Conservation (phyloP, 2,113 vertebrate genomes). For the Mirza zaza region DNA sequence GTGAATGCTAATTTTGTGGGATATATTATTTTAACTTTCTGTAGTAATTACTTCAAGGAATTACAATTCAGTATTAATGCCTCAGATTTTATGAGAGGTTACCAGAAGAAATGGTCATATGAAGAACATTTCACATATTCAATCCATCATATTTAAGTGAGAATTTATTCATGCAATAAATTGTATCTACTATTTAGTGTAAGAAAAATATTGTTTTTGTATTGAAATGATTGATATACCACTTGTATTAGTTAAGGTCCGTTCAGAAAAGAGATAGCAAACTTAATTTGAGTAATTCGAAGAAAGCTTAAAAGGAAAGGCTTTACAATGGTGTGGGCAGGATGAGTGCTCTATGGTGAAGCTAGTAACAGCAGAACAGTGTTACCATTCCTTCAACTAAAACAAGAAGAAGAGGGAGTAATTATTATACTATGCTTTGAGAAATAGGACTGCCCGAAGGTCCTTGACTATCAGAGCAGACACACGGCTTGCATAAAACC, state of each 20-base stretch:
- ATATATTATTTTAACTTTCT: background rate
- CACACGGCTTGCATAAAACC: background rate
- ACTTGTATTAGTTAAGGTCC: background rate
- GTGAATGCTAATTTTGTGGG: background rate
- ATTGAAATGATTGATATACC: background rate
- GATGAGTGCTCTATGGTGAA: background rate
- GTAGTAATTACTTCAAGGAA: background rate
- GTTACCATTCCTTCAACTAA: background rate
- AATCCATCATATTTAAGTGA: background rate
- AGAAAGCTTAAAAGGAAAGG: background rate
- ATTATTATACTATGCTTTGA: background rate
- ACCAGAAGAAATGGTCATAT: background rate
- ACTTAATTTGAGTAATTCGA: background rate
- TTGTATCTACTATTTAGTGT: background rate
- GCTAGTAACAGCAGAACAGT: too few relatives aligned
- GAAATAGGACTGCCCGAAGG: background rate
- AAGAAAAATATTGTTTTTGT: background rate
- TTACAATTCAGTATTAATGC: background rate
- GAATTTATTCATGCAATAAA: background rate
- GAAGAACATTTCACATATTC: background rate
- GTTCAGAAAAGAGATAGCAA: background rate
- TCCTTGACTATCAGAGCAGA: background rate
- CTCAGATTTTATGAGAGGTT: background rate
- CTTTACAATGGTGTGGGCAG: background rate
- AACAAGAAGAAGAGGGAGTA: background rate